Evolutionary conservation across 2,888 invertebrate genomes (phyloP), one percentile per base, ranked within the genome.

Genomic region (Horisme vitalbata): DNA sequence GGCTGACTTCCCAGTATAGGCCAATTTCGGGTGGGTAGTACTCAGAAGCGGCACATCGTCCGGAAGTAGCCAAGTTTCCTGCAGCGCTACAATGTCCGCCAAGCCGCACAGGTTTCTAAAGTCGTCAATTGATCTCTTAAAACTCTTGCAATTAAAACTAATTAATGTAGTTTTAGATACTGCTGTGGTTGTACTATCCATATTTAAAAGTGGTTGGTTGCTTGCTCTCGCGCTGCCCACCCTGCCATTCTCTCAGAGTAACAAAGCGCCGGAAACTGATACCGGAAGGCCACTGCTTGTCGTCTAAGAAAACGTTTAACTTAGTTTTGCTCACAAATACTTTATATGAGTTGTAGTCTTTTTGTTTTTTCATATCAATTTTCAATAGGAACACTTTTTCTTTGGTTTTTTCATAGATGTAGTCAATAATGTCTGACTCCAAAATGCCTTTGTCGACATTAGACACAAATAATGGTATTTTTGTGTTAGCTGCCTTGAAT

Each of bases 51-150:
- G 14, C 0, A 64, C 9, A 11, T 65, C 59, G 10, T 61, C 44
- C 0, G 59, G 61, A 7, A 61, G 31, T 2, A 61, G 34, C 60
- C 64, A 64, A 0, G 55, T 57, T 14, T 64, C 61, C 12, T 62
- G 60, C 2, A 62, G 47, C 0, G 60, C 57, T n/a, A 61, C 15
- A 0, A 61, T 14, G 14, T 59, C 57, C 0, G 46, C 52, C 1
- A 18, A 6, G 5, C 32, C 12, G 41, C 59, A 63, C 8, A 64
- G 21, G 0, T 24, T 12, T 23, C 56, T 33, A 1, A 61, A 39
- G 31, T 45, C 35, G 1, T 59, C 57, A 4, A 55, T 24, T 1
- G 59, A 60, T 4, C 61, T 31, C 9, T 48, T 60, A 0, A 63
- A 26, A 15, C 30, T 45, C 31, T 57, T 60, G 35, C 63, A 63